Percentiles rank a stretch among this genome's conserved stretches.
Evolutionary conservation across 2,888 invertebrate genomes (phyloP).

Genomic region (Drosophila ezoana): DNA sequence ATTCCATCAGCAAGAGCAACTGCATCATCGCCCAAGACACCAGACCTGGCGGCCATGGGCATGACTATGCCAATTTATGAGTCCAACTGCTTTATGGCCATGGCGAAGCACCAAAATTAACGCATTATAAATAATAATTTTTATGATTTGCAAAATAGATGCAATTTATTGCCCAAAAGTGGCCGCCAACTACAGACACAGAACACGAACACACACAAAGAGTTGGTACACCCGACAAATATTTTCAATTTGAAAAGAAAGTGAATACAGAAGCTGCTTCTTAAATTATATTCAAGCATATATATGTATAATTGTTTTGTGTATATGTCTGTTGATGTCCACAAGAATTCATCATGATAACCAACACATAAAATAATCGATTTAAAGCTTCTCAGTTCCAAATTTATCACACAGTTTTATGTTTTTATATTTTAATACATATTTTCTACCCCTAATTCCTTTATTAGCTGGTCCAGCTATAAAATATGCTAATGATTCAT

Average conservation of each 20-base stretch:
- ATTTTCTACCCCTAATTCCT: too few species aligned
- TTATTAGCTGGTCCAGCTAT: neutral
- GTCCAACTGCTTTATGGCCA: slow-evolving; percentile 72
- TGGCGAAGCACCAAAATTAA: slow-evolving; percentile 63
- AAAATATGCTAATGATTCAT: slow-evolving; percentile 2
- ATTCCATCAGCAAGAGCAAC: slow-evolving; percentile 47
- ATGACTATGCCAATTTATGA: slow-evolving; percentile 65
- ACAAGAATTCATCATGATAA: too few species aligned
- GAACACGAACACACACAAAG: slow-evolving; percentile 2
- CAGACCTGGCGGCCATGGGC: slow-evolving; percentile 28
- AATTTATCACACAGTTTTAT: too few species aligned
- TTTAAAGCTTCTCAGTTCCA: too few species aligned
- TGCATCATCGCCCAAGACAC: slow-evolving; percentile 28
- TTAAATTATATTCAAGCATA: too few species aligned
- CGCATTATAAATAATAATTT: slow-evolving; percentile 79
- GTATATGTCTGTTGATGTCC: too few species aligned
- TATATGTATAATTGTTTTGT: too few species aligned
- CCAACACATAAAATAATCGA: too few species aligned
- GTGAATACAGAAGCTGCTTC: too few species aligned
- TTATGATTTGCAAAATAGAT: slow-evolving; percentile 67
- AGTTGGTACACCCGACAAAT: slow-evolving; percentile 2
- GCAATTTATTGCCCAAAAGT: slow-evolving; percentile 55
- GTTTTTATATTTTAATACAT: too few species aligned
- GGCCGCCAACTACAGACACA: slow-evolving; percentile 15
- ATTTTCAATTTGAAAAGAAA: neutral